phyloP scores from a whole-genome alignment of 2,888 invertebrate genomes.

The Unio pictorum region DNA sequence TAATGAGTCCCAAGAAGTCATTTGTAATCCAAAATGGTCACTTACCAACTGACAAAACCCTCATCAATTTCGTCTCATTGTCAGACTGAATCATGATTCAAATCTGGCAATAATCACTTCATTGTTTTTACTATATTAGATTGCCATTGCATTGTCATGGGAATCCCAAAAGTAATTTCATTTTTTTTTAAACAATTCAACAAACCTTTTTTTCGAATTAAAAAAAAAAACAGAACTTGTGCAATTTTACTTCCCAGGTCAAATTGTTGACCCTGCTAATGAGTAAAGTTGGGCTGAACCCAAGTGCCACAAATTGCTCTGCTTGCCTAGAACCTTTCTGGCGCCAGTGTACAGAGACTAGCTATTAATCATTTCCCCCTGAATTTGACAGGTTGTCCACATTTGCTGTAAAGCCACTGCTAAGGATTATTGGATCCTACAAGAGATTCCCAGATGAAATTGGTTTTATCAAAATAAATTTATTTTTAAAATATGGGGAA shows the following conservation, averaged over 20 bases:
- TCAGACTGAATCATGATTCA: slow-evolving; percentile 5
- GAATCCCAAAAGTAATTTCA: too few species aligned
- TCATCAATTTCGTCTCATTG: slow-evolving; percentile 25
- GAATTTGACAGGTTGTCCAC: slow-evolving; percentile 44
- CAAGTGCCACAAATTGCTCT: slow-evolving; percentile 9
- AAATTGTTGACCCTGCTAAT: slow-evolving; percentile 16
- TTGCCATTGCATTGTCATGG: too few species aligned
- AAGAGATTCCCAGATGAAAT: too few species aligned
- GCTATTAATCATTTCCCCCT: slow-evolving; percentile 40
- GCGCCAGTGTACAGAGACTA: slow-evolving; percentile 30
- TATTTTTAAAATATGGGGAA: too few species aligned
- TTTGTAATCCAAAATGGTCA: slow-evolving; percentile 39
- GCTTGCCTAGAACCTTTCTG: slow-evolving; percentile 13
- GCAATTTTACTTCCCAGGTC: too few species aligned
- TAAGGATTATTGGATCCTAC: too few species aligned
- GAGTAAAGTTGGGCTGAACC: slow-evolving; percentile 15
- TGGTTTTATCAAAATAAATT: too few species aligned
- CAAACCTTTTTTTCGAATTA: too few species aligned
- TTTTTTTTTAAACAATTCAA: too few species aligned
- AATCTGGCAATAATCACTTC: slow-evolving; percentile 3
- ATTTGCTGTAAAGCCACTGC: slow-evolving; percentile 1
- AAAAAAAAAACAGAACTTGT: too few species aligned
- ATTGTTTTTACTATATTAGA: neutral
- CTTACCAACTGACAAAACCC: slow-evolving; percentile 16
- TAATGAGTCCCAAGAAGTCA: slow-evolving; percentile 53